phyloP scores from a whole-genome alignment of 2,888 invertebrate genomes.

The Drosophila bunnanda region DNA sequence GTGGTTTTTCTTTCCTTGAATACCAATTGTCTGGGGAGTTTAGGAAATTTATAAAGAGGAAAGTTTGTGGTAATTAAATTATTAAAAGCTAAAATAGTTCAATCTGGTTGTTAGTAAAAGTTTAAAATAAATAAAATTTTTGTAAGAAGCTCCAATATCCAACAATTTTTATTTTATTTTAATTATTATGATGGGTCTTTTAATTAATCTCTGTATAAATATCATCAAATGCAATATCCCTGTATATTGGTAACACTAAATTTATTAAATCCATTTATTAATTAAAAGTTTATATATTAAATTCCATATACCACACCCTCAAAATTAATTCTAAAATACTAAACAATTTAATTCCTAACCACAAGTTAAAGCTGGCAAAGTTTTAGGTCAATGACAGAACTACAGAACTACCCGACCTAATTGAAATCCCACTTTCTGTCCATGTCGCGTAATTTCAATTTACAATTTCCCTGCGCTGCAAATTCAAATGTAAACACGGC shows the following conservation, averaged over 20 bases:
- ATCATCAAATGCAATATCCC: no score
- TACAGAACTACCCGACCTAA: background rate
- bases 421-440: conserved; percentile 7
- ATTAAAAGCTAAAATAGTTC: no score
- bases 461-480: conserved; percentile 58
- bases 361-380: background rate
- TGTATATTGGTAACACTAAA: no score
- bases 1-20: background rate
- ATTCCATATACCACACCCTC: background rate
- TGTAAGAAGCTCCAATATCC: no score
- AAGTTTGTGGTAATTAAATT: no score
- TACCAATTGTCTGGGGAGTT: rapidly evolving
- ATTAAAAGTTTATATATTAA: background rate
- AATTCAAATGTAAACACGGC: conserved; percentile 69
- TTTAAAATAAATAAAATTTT: no score
- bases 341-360: background rate
- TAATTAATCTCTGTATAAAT: no score
- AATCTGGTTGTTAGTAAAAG: no score
- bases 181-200: no score
- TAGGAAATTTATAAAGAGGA: background rate
- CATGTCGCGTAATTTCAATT: conserved; percentile 52
- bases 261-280: no score
- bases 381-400: conserved; percentile 7
- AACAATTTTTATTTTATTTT: no score
- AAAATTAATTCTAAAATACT: background rate